Conservation (phyloP, 2,888 invertebrate genomes). For the Agrotis exclamationis region DNA sequence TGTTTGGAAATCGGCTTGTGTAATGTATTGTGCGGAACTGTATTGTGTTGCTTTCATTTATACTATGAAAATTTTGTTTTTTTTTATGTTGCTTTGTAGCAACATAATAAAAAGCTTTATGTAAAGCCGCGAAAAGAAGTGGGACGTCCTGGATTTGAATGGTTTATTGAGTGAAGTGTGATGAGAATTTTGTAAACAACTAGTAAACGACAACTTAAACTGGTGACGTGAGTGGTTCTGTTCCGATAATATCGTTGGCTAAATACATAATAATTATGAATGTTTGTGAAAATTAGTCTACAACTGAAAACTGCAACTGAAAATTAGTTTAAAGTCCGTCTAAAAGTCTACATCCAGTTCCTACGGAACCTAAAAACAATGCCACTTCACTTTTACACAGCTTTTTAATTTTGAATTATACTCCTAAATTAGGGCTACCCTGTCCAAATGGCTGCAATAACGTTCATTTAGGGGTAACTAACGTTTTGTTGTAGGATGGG, state of each 20-base stretch:
- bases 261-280: not conserved
- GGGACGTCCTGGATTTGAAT: too few relatives aligned
- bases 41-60: too few relatives aligned
- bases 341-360: not conserved
- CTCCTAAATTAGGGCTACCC: conserved; percentile 56
- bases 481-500: conserved; percentile 53
- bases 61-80: not conserved
- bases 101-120: too few relatives aligned
- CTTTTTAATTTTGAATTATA: conserved; percentile 62
- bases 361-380: conserved; percentile 35
- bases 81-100: too few relatives aligned
- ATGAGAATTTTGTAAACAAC: too few relatives aligned
- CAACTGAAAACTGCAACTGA: too few relatives aligned
- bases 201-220: not conserved
- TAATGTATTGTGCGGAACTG: not conserved
- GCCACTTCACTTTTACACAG: conserved; percentile 26
- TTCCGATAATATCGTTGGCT: not conserved
- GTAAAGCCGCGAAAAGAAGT: too few relatives aligned
- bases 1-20: conserved; percentile 38
- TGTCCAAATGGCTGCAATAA: conserved; percentile 58
- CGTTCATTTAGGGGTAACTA: conserved; percentile 63
- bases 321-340: not conserved
- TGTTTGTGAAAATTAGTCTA: not conserved
- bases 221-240: too few relatives aligned
- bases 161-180: too few relatives aligned